phyloP scores from a whole-genome alignment of 2,113 vertebrate species.

The Sminthopsis crassicaudata region DNA sequence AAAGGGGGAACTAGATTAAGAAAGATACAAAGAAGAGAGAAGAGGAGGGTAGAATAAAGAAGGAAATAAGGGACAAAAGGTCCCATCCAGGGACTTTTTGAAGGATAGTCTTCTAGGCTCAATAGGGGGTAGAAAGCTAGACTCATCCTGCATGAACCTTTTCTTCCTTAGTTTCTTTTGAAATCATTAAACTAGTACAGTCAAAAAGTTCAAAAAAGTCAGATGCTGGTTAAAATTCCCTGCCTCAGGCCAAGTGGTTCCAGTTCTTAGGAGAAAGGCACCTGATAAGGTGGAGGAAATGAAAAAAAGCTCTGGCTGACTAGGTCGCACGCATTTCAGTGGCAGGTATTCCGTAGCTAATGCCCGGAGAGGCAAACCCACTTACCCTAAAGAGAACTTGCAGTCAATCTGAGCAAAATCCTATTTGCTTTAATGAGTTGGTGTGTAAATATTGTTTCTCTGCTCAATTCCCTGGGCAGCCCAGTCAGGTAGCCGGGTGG shows the following conservation, averaged over 20 bases:
- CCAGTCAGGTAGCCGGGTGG: conserved; percentile 14
- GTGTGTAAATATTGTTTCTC: conserved; percentile 32
- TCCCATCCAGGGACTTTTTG: background rate
- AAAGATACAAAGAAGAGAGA: background rate
- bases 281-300: background rate
- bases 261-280: background rate
- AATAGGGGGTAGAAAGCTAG: background rate
- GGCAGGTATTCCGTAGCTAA: background rate
- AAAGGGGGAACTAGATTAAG: conserved; percentile 4
- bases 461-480: background rate
- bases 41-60: background rate
- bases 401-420: conserved; percentile 60
- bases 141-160: background rate
- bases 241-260: background rate
- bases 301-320: background rate
- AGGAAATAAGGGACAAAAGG: background rate
- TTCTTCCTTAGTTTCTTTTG: background rate
- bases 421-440: conserved; percentile 72
- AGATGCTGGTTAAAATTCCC: background rate
- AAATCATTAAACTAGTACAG: background rate
- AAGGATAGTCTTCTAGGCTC: background rate
- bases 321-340: background rate
- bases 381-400: conserved; percentile 1
- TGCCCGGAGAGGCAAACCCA: background rate
- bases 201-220: background rate